These are phyloP conservation scores for Heliconius hermathena DNA, from an alignment of 1,140 invertebrate species.

Conservation along the genomic window DNA sequence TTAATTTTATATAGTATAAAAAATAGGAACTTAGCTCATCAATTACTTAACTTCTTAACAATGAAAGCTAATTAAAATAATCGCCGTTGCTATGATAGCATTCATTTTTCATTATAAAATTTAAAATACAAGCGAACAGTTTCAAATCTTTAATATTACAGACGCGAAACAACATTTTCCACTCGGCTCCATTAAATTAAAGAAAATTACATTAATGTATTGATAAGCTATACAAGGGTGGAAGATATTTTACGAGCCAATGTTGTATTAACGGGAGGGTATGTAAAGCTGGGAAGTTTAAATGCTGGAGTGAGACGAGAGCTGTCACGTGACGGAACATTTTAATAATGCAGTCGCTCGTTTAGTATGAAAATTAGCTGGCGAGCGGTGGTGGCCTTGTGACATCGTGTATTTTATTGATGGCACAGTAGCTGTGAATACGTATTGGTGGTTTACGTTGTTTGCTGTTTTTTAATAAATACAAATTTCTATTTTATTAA, in stretches of 20 bases:
- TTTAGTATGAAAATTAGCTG: slow-evolving; percentile 79
- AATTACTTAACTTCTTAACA: not conserved
- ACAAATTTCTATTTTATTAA: not conserved
- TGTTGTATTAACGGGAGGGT: slow-evolving; percentile 45
- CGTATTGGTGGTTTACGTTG: slow-evolving; percentile 3
- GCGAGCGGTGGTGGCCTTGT: slow-evolving; percentile 51
- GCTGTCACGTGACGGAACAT: slow-evolving; percentile 65
- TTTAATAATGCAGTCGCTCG: slow-evolving; percentile 78
- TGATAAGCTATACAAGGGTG: slow-evolving; percentile 33
- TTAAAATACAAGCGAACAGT: slow-evolving; percentile 18
- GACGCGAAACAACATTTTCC: slow-evolving; percentile 8
- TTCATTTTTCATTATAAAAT: slow-evolving; percentile 14
- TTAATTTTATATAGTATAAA: not conserved
- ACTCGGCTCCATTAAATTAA: slow-evolving; percentile 28
- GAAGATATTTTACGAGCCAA: slow-evolving; percentile 41
- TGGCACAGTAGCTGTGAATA: slow-evolving; percentile 35
- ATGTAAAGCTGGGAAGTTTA: slow-evolving; percentile 57
- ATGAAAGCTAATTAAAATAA: slow-evolving; percentile 6
- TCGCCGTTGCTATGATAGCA: not conserved
- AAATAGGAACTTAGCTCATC: not conserved
- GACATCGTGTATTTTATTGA: slow-evolving; percentile 63
- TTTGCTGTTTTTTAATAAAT: slow-evolving; percentile 6
- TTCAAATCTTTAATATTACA: slow-evolving; percentile 16
- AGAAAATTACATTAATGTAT: slow-evolving; percentile 45
- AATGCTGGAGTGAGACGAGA: slow-evolving; percentile 57